Evolutionary conservation across 2,113 vertebrate species (phyloP), one percentile per base, ranked within the genome.

Genomic region (Gavia stellata): DNA sequence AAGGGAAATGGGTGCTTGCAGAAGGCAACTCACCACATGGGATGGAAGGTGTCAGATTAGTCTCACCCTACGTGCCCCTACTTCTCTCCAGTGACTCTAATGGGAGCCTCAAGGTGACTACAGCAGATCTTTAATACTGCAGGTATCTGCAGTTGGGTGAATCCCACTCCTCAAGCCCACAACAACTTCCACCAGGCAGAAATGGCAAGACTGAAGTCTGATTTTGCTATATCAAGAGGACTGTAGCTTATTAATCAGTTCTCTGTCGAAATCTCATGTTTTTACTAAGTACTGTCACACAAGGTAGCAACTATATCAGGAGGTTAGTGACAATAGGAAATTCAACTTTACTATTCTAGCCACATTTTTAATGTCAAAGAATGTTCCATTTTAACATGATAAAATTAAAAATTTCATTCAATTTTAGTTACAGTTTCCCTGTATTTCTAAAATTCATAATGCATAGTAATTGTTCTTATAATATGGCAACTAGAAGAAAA

Each of bases 161-260:
- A 72, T 21, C 33, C 45, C 44, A 14, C 26, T 65, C 68, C 52
- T 40, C 1, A 0, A 55, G 40, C 10, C 45, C 0, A 0, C 23
- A 71, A 21, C 21, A 29, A 28, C 44, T 34, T 24, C 49, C 49
- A 42, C 9, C 25, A 28, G 33, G n/a, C 56, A 68, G 62, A 70
- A 63, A 34, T 1, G 31, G 18, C 36, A 79, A 40, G 17, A 26
- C 36, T 50, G 65, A 59, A 65, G 33, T 13, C 68, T 20, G 33
- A 13, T 45, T 49, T 75, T 49, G 23, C 24, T 33, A 1, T 7
- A 17, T 6, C 29, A 50, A 45, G 75, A 75, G n/a, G 33, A 23
- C 15, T 44, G 17, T 7, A 47, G 44, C 8, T 90, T 42, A 58
- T 10, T 16, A 9, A 44, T 55, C 52, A 38, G 10, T 11, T 36